Base-by-base conservation (phyloP, 2,888 invertebrate species). In the Diarsia rubi region DNA sequence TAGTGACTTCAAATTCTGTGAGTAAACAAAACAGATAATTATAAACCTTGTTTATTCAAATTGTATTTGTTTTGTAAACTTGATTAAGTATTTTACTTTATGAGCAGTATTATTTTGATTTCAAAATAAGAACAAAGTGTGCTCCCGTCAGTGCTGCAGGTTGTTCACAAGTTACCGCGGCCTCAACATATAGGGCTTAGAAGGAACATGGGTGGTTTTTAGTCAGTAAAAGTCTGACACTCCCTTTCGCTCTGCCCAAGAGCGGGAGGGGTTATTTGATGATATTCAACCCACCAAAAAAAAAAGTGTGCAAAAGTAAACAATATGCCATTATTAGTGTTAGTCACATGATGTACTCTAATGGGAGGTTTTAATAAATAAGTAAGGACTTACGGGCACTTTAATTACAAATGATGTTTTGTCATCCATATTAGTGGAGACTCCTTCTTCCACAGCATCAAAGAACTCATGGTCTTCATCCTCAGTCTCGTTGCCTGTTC, bases 381-480 rank as follows among this genome's bases (percentile, higher is more conserved):
- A 19, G 12, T 44, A n/a, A 57, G 27, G 69, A 95, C 96, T 94
- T 85, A 97, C 96, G 80, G 97, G 97, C 86, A 98, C 97, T 95
- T 98, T 98, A 84, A 98, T 96, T 90, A 97, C 97, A 94, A 98
- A 98, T 79, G 97, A 97, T 86, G 91, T 96, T 87, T 94, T 94
- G 87, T 95, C 96, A 70, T 94, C 96, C 92, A 92, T 95, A 88
- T 89, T 93, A 86, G 94, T 92, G 88, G 94, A 90, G 83, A 92
- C 93, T 52, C 94, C 95, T 88, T 96, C 97, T 92, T 97, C 97
- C 93, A 97, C 95, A 14, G 97, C 97, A 92, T 98, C 98, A 89
- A 98, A 98, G 93, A 98, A 98, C 90, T 98, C 98, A 92, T 97
- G 98, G 88, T 98, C 98, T 89, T 98, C 98, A 93, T 98, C 98